Conservation (phyloP, 2,888 invertebrate genomes). For the Noctua pronuba region DNA sequence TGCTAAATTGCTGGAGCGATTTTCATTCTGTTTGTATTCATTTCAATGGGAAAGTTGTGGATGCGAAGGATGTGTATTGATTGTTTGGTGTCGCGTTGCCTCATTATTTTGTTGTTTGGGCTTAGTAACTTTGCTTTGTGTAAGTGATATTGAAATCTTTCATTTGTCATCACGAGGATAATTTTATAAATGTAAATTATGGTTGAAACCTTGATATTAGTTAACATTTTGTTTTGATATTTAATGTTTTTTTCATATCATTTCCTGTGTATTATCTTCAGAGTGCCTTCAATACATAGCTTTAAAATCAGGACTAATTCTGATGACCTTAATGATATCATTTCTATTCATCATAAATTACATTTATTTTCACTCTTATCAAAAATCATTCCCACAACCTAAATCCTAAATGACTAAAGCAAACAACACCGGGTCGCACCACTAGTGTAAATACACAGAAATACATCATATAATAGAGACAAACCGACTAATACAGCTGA, state of each 20-base stretch:
- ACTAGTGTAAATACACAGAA: slow-evolving; percentile 68
- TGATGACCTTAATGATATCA: not conserved
- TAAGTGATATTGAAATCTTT: slow-evolving; percentile 27
- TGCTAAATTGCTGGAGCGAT: slow-evolving; percentile 57
- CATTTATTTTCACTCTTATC: not conserved
- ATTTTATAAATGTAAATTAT: not conserved
- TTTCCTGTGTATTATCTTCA: too few relatives aligned
- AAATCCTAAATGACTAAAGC: not conserved
- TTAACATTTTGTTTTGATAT: not conserved
- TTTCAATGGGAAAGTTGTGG: slow-evolving; percentile 62
- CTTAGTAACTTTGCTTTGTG: slow-evolving; percentile 33
- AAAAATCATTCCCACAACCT: not conserved
- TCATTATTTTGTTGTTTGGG: slow-evolving; percentile 61
- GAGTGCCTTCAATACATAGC: not conserved
- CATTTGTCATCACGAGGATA: slow-evolving; percentile 17
- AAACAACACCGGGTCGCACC: slow-evolving; percentile 55
- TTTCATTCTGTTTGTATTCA: slow-evolving; percentile 62
- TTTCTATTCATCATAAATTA: not conserved
- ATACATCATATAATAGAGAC: slow-evolving; percentile 79
- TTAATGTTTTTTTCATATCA: not conserved
- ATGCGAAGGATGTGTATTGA: slow-evolving; percentile 55
- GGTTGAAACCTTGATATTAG: not conserved
- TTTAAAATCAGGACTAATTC: not conserved
- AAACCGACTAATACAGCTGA: slow-evolving; percentile 81
- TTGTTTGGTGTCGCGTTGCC: slow-evolving; percentile 67